These are phyloP conservation scores for Lithobates pipiens DNA, from an alignment of 2,797 vertebrate species.

Conservation along the genomic window DNA sequence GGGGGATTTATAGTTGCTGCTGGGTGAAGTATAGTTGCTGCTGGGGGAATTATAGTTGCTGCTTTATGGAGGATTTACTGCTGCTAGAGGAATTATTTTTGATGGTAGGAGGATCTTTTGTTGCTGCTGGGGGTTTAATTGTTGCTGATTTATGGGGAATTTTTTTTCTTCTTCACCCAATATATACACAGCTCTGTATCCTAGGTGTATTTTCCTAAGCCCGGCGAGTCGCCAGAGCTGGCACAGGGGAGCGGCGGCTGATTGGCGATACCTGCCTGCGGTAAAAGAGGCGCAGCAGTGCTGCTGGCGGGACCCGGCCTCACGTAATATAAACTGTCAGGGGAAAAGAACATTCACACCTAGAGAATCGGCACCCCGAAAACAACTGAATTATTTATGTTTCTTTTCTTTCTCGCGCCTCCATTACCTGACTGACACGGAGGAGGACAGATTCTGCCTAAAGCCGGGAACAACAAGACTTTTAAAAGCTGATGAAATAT, in stretches of 20 bases:
- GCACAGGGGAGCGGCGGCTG: slow-evolving; percentile 12
- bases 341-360: slow-evolving; percentile 46
- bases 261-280: slow-evolving; percentile 40
- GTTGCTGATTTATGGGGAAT: no score
- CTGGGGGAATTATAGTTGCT: no score
- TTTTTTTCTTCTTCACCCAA: not conserved
- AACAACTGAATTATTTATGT: slow-evolving; percentile 59
- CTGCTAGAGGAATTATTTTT: no score
- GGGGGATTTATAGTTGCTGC: no score
- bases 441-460: slow-evolving; percentile 26
- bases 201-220: slow-evolving; percentile 11
- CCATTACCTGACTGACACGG: slow-evolving; percentile 44
- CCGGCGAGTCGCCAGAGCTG: slow-evolving; percentile 4
- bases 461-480: not conserved
- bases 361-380: slow-evolving; percentile 27
- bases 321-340: slow-evolving; percentile 58
- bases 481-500: slow-evolving; percentile 47
- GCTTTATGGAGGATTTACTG: no score
- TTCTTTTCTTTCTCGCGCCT: slow-evolving; percentile 48
- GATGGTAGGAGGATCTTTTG: no score
- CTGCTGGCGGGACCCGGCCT: slow-evolving; percentile 28
- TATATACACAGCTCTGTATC: slow-evolving; percentile 24
- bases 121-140: no score
- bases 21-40: no score
- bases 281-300: slow-evolving; percentile 42